Base-by-base conservation (phyloP, 2,888 invertebrate genomes). In the Polyommatus icarus region DNA sequence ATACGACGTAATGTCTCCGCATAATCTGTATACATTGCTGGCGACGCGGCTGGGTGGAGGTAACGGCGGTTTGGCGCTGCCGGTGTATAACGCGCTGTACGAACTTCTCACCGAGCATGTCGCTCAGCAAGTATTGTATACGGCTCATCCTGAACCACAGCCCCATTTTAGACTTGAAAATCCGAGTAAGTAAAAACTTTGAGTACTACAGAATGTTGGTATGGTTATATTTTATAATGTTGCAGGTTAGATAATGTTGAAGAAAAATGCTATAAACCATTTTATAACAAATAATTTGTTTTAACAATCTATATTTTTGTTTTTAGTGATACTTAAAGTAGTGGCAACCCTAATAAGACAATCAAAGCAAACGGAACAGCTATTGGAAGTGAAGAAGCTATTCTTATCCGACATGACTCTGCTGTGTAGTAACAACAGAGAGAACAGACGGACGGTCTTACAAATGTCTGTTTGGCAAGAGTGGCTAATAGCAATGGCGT, bases 391-490 rank as follows among this genome's bases (percentile, higher is more conserved):
- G 77, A 99, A 99, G 93, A 98, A 98, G 87, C 94, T 98, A 77
- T 99, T 99, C 91, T 95, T 99, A 7, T 98, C 99, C 1, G 99
- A 99, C 90, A 98, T 99, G 97, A 99, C 99, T n/a, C 94, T 99
- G 76, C 94, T 99, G 78, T 99, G 99, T 93, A 98, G 98, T 88
- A 99, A 99, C 89, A 99, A 99, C 90, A 95, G 99, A 18, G 99
- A 99, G 89, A 99, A 99, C 91, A 94, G 99, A 76, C 95, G 99
- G 84, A 99, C 99, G 0, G 99, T 99, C 18, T 95, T 99, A 71
- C 99, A 99, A 94, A 99, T 99, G 99, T 99, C 99, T 0, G 99
- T 99, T 0, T 99, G 99, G 99, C 98, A 98, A 91, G 99, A 93
- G 80, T 99, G 99, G 99, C 95, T 99, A 15, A 99, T 99, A 84